Evolutionary conservation across 2,113 vertebrate genomes (phyloP), one percentile per base, ranked within the genome.

Genomic region (Tachuris rubrigastra): DNA sequence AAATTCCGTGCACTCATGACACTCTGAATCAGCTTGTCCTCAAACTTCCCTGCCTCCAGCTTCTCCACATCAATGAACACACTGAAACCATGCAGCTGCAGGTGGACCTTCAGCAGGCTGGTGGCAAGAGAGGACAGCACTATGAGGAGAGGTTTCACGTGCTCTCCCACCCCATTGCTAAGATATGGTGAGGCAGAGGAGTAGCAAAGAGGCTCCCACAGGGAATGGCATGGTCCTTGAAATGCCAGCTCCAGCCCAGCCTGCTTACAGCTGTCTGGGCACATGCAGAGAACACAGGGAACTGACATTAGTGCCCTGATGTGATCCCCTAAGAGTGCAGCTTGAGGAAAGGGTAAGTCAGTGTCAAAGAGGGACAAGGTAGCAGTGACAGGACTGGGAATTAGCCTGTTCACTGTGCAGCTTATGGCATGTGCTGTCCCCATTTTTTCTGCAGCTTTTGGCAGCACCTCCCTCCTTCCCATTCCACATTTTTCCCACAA

Each of bases 1-100:
- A 99, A 99, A 97, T 99, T 99, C 3, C 98, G 98, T 7, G 99
- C 99, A 0, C 97, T 97, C 97, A 98, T 98, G 42, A 99, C 98
- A 0, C 99, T 99, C 97, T 99, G 99, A 93, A 98, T 98, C 87
- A 99, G 97, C 90, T 99, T 99, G 87, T 99, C 99, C 79, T 99
- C 98, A 6, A 99, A 99, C 90, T 99, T 99, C 46, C 99, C 99
- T 0, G 99, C 99, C 95, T 99, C 99, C 94, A 99, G 98, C 96
- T 99, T 99, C 95, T 99, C 99, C 97, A 99, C 99, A 0, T 99
- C 99, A 0, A 99, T 99, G 97, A 99, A 99, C 68, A 99, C 99
- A 1, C 98, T 99, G 98, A 98, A 99, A 50, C 99, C 99, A 0
- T 98, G 98, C 30, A 99, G 97, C 97, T 99, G 99, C 85, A 99